Evolutionary conservation across 1,140 invertebrate species (phyloP), one percentile per base, ranked within the genome.

Genomic region (Formica selysi): DNA sequence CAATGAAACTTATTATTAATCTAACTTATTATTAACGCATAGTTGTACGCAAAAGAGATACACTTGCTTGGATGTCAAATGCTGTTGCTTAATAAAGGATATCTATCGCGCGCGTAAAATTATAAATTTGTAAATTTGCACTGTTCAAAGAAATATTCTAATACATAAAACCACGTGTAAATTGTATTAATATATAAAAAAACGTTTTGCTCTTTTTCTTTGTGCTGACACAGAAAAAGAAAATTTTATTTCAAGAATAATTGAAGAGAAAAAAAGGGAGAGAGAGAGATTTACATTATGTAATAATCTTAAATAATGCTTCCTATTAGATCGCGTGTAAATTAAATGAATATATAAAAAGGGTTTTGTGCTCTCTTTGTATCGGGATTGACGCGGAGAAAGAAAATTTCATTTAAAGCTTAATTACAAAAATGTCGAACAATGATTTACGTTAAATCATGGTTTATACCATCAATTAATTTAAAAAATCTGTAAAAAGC

Each of bases 1-100:
- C 78, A 16, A 44, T 41, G 51, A 81, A 81, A 73, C 79, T 81
- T 81, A 54, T 44, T 73, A 73, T 73, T 73, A 81, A 61, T 13
- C 36, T 54, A n/a, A 59, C 10, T 26, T 26, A 64, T 16, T 16
- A 29, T 59, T n/a, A 68, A 22, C 36, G 48, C 26, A 51, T 6
- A 36, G 26, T 81, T 79, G 70, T 51, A 32, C 22, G 59, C 38
- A 36, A 65, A 51, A 67, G 29, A 71, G 67, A 26, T 16, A 41
- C 48, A 57, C 73, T 26, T 38, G 73, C 54, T 71, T 26, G 16
- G 19, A 41, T 73, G 54, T 57, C 44, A 80, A 80, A 80, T 54
- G 44, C 32, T 57, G 10, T 68, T 10, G 32, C 3, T 54, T 80
- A 68, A 70, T 70, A 80, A 80, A 80, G 64, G 29, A 38, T 32